Conservation (phyloP, 2,797 vertebrate species). For the Trachops cirrhosus region DNA sequence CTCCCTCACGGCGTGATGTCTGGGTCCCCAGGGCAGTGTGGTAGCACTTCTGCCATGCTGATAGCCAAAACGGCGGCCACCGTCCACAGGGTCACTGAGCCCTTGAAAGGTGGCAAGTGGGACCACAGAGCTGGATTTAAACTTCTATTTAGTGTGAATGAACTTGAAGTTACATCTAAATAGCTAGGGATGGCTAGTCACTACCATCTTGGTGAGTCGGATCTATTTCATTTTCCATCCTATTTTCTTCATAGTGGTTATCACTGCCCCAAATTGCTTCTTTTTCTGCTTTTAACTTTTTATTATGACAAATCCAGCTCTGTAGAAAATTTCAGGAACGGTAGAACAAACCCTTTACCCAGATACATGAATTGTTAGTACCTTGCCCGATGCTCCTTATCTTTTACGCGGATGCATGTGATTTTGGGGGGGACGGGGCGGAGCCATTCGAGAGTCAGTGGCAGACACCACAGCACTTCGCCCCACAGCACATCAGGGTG, state of each 20-base stretch:
- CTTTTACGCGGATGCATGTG: not conserved
- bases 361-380: not conserved
- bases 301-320: not conserved
- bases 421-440: not conserved
- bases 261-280: not conserved
- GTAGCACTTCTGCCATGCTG: not conserved
- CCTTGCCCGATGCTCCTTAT: not conserved
- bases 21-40: not conserved
- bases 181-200: not conserved
- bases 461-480: not conserved
- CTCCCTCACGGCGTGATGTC: not conserved
- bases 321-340: not conserved
- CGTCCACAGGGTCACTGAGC: not conserved
- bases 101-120: not conserved
- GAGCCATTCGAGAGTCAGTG: not conserved
- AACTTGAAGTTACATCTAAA: not conserved
- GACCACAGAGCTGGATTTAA: not conserved
- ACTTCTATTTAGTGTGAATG: not conserved
- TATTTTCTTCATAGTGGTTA: not conserved
- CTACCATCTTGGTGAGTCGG: not conserved
- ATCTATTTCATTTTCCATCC: not conserved
- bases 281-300: not conserved
- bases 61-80: not conserved
- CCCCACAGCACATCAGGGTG: not conserved
- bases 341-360: not conserved